A percentile compares a stretch with the other conserved stretches of the same genome.
Conservation (phyloP, 2,113 vertebrate genomes). For the Corynorhinus townsendii region DNA sequence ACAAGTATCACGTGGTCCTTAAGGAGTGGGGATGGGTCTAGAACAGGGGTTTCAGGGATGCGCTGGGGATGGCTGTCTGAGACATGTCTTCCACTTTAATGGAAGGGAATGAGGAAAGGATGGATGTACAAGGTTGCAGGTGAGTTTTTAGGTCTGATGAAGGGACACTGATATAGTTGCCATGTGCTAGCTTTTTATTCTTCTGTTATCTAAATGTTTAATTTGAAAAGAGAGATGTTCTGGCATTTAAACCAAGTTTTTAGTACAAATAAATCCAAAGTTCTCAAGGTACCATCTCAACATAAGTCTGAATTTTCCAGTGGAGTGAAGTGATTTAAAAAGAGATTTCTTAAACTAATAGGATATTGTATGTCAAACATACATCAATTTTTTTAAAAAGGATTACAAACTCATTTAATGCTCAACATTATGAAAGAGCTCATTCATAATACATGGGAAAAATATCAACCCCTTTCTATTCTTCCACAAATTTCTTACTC, state of each 20-base stretch:
- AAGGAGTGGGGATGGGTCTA: not conserved
- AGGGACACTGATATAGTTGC: not conserved
- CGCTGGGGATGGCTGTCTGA: fast-evolving
- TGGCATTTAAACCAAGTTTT: not conserved
- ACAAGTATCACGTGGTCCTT: not conserved
- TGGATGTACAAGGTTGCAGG: fast-evolving
- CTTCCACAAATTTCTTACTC: not conserved
- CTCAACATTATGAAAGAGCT: not conserved
- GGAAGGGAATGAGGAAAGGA: not conserved
- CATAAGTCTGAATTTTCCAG: not conserved
- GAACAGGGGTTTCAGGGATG: not conserved
- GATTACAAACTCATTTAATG: not conserved
- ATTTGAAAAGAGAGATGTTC: not conserved
- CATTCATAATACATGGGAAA: not conserved
- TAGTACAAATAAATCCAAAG: not conserved
- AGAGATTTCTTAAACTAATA: not conserved
- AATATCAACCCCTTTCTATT: not conserved
- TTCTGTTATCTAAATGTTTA: not conserved
- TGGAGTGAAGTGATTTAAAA: not conserved
- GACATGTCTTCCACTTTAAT: fast-evolving
- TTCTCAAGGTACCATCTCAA: not conserved
- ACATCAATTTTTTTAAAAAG: not conserved
- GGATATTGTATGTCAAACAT: not conserved
- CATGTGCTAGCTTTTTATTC: not conserved
- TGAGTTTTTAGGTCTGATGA: not conserved